Evolutionary conservation across 2,888 invertebrate species (phyloP).

Genomic region (Philonicus albiceps): DNA sequence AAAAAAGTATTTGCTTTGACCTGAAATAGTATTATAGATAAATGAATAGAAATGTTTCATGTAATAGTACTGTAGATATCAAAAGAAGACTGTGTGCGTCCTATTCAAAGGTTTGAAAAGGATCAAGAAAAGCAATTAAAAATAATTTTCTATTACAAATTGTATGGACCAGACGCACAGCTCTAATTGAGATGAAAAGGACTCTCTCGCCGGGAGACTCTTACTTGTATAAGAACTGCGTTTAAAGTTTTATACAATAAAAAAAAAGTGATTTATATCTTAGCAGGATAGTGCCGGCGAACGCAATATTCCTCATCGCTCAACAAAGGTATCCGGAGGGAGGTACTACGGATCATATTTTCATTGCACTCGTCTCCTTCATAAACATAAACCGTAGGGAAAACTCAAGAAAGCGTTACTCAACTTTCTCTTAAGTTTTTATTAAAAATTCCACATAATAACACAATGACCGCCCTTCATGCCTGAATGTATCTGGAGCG

Average conservation of each 20-base stretch:
- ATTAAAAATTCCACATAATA: conserved; percentile 42
- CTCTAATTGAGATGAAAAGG: background rate
- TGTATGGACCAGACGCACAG: background rate
- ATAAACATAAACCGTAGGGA: conserved; percentile 30
- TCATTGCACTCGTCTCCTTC: conserved; percentile 29
- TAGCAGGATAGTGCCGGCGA: background rate
- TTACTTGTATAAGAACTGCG: background rate
- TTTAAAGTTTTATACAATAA: background rate
- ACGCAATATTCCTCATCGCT: conserved; percentile 19
- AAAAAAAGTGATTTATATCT: conserved; percentile 4
- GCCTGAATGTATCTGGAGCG: conserved; percentile 21
- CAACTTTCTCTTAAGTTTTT: conserved; percentile 37
- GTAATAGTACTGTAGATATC: background rate
- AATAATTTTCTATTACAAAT: background rate
- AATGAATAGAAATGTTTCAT: background rate
- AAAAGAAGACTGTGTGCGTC: background rate
- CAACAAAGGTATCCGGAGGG: conserved; percentile 10
- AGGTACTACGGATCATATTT: background rate
- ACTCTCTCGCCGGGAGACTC: background rate
- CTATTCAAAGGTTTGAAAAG: background rate
- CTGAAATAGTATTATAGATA: background rate
- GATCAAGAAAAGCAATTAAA: background rate
- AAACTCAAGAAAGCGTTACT: conserved; percentile 35
- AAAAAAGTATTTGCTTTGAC: background rate
- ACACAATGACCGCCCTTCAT: conserved; percentile 42